Evolutionary conservation across 2,888 invertebrate genomes (phyloP).

Genomic region (Boloria euphrosyne): DNA sequence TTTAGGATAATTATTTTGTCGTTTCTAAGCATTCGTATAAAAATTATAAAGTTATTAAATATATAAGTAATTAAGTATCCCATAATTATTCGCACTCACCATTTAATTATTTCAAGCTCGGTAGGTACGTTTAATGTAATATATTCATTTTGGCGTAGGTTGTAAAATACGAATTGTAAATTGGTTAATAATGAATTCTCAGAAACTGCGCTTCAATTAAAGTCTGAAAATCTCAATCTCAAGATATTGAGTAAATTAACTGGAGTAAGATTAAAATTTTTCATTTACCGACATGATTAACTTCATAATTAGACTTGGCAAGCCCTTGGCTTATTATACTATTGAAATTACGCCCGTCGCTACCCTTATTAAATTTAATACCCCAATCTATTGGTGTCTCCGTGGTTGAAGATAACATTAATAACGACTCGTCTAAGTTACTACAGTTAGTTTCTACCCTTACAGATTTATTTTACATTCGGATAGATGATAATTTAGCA

Average conservation of each 20-base stretch:
- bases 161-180: constrained; percentile 21
- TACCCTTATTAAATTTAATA: constrained; percentile 32
- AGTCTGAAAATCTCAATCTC: constrained; percentile 59
- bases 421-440: constrained; percentile 3
- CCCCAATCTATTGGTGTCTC: constrained; percentile 14
- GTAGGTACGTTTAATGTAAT: background rate
- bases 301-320: constrained; percentile 76
- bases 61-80: constrained; percentile 5
- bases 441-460: too few species aligned
- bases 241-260: constrained; percentile 70
- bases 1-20: too few species aligned
- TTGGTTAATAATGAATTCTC: constrained; percentile 43
- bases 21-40: background rate
- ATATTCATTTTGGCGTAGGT: constrained; percentile 27
- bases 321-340: constrained; percentile 64
- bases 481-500: too few species aligned
- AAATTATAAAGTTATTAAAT: background rate
- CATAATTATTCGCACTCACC: constrained; percentile 7
- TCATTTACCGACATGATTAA: constrained; percentile 78
- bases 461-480: too few species aligned
- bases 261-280: constrained; percentile 76
- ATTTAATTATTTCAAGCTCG: constrained; percentile 20
- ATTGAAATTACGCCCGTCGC: constrained; percentile 51
- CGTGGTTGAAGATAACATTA: constrained; percentile 12
- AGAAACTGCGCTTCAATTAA: constrained; percentile 35